phyloP scores from a whole-genome alignment of 2,113 vertebrate genomes.

The Eurypyga helias region DNA sequence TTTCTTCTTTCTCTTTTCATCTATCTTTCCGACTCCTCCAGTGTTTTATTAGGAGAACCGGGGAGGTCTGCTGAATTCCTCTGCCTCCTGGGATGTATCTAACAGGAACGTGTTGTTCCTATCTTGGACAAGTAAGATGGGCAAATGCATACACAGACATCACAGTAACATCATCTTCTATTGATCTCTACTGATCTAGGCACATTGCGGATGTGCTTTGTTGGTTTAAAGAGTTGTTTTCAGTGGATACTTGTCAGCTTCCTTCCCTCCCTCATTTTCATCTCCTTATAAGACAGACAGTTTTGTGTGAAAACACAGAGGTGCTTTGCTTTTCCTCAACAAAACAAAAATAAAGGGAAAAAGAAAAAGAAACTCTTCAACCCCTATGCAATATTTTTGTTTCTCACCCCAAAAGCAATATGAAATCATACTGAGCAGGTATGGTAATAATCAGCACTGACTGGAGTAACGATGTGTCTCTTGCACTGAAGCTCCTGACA shows the following conservation, averaged over 20 bases:
- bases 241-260: slow-evolving; percentile 19
- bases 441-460: slow-evolving; percentile 44
- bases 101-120: background rate
- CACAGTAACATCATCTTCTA: slow-evolving; percentile 43
- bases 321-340: background rate
- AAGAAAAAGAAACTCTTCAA: background rate
- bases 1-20: background rate
- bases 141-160: slow-evolving; percentile 27
- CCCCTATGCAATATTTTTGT: background rate
- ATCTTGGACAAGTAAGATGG: background rate
- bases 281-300: background rate
- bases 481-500: slow-evolving; percentile 48
- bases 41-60: background rate
- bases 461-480: slow-evolving; percentile 58
- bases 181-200: slow-evolving; percentile 34
- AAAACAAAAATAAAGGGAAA: background rate
- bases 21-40: background rate
- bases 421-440: background rate
- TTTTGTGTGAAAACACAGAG: background rate
- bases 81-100: background rate
- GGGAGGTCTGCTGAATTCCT: slow-evolving; percentile 3
- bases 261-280: slow-evolving; percentile 16
- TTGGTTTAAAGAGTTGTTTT: slow-evolving; percentile 43
- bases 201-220: background rate
- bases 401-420: background rate